These are phyloP conservation scores for Platypus cylindrus DNA, from an alignment of 2,888 invertebrate genomes.

Conservation along the genomic window DNA sequence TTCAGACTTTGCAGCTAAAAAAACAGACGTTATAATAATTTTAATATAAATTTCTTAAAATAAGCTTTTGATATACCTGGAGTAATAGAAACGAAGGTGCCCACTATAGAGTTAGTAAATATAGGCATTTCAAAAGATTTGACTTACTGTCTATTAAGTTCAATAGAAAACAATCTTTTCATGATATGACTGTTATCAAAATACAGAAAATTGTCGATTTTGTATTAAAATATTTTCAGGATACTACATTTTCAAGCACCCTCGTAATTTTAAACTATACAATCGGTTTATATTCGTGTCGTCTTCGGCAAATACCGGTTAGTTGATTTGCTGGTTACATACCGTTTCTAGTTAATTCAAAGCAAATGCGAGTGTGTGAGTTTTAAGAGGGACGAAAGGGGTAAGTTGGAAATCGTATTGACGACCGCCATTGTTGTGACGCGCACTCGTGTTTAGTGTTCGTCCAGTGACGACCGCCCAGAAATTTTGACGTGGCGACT, in stretches of 20 bases:
- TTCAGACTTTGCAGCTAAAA: too few species aligned
- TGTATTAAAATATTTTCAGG: constrained; percentile 4
- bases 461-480: constrained; percentile 73
- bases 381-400: constrained; percentile 11
- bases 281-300: background rate
- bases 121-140: too few species aligned
- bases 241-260: too few species aligned
- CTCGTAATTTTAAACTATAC: background rate
- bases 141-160: too few species aligned
- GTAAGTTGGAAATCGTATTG: constrained; percentile 36
- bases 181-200: too few species aligned
- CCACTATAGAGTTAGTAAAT: too few species aligned
- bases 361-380: constrained; percentile 6
- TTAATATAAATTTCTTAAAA: too few species aligned
- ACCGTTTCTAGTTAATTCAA: constrained; percentile 1
- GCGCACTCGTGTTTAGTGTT: constrained; percentile 62
- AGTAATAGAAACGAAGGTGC: too few species aligned
- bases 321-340: constrained; percentile 2
- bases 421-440: constrained; percentile 61
- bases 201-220: too few species aligned
- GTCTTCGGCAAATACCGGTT: constrained; percentile 3
- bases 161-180: too few species aligned
- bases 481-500: constrained; percentile 85
- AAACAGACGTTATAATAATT: too few species aligned
- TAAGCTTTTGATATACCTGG: too few species aligned